phyloP scores from a whole-genome alignment of 2,888 invertebrate species.

The Hydraecia micacea region DNA sequence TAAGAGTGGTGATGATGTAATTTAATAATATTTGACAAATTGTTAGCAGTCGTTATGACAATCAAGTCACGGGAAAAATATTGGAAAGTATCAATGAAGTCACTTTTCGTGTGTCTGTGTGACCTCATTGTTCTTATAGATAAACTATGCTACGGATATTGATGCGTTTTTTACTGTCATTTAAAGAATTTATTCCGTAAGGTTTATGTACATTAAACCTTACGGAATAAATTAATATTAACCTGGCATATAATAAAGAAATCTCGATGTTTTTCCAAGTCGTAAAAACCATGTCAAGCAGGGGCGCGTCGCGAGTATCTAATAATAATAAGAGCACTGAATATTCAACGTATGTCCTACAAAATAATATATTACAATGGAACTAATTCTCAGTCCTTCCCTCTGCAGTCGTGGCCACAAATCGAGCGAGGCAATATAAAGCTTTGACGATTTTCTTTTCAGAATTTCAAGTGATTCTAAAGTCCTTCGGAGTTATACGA shows the following conservation, averaged over 20 bases:
- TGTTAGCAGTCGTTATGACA: neutral
- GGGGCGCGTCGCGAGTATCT: neutral
- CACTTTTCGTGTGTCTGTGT: neutral
- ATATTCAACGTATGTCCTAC: neutral
- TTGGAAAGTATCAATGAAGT: neutral
- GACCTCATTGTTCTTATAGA: neutral
- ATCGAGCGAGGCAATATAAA: conserved; percentile 85
- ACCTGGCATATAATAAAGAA: neutral
- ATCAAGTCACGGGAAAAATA: neutral
- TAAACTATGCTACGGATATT: neutral
- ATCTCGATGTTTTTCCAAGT: neutral
- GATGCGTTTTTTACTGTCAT: neutral
- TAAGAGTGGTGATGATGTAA: neutral
- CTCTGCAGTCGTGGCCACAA: conserved; percentile 71
- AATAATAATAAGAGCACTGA: neutral
- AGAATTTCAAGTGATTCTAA: conserved; percentile 88
- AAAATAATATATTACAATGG: neutral
- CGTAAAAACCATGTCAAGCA: too few relatives aligned
- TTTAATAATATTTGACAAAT: neutral
- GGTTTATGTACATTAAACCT: neutral
- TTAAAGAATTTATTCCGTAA: neutral
- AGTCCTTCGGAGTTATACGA: conserved; percentile 81
- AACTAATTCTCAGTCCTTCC: conserved; percentile 12
- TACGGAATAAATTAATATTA: too few relatives aligned
- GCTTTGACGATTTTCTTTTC: conserved; percentile 89